Conservation (phyloP, 2,888 invertebrate species). For the Oxystoma pomonae region DNA sequence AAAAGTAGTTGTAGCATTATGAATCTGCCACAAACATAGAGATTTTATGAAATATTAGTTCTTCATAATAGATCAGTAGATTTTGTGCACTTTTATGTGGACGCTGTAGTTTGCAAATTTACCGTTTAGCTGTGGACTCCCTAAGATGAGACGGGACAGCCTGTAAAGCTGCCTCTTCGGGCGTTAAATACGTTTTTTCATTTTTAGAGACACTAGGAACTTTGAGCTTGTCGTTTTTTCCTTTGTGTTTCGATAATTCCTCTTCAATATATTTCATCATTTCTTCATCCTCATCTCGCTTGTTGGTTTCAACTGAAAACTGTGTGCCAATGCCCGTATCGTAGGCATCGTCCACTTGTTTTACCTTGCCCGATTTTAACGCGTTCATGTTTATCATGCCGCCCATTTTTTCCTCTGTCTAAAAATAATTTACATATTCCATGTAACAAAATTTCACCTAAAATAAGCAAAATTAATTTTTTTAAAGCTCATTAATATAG, state of each 20-base stretch:
- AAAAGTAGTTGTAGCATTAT: too few relatives aligned
- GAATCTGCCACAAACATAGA: too few relatives aligned
- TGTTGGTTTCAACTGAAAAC: slow-evolving; percentile 97
- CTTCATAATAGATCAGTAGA: too few relatives aligned
- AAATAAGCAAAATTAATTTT: too few relatives aligned
- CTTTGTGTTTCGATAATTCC: slow-evolving; percentile 77
- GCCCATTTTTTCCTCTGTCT: slow-evolving; percentile 68
- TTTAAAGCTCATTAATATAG: neutral
- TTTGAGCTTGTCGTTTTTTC: slow-evolving; percentile 44
- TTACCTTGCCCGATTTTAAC: slow-evolving; percentile 74
- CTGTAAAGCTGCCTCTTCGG: slow-evolving; percentile 85
- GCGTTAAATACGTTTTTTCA: slow-evolving; percentile 51
- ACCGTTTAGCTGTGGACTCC: slow-evolving; percentile 76
- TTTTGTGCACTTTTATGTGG: too few relatives aligned
- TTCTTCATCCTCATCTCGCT: slow-evolving; percentile 97
- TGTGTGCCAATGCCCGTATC: slow-evolving; percentile 94
- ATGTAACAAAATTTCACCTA: too few relatives aligned
- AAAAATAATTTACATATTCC: too few relatives aligned
- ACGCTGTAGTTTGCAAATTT: too few relatives aligned
- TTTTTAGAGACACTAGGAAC: slow-evolving; percentile 35
- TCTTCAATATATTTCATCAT: slow-evolving; percentile 94
- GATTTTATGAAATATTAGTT: too few relatives aligned
- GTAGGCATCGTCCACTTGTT: slow-evolving; percentile 84
- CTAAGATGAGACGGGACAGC: slow-evolving; percentile 65
- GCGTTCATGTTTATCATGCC: slow-evolving; percentile 89